phyloP scores from a whole-genome alignment of 2,888 invertebrate genomes.

The Spodoptera picta region DNA sequence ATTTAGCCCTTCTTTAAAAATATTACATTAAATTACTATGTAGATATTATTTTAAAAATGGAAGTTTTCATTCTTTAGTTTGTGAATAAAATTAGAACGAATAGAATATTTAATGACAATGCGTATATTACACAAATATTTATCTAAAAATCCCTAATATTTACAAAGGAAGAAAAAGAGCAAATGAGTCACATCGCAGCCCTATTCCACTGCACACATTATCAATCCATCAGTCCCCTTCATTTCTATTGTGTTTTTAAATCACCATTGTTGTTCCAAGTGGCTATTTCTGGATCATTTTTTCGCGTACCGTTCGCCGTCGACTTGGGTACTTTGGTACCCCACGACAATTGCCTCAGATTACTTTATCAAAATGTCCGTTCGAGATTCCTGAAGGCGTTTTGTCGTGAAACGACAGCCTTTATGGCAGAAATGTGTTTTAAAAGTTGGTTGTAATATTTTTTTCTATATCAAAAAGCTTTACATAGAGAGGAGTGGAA shows the following conservation, averaged over 20 bases:
- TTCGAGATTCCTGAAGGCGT: slow-evolving; percentile 36
- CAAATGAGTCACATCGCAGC: slow-evolving; percentile 34
- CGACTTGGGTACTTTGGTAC: slow-evolving; percentile 29
- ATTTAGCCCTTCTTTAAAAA: not conserved
- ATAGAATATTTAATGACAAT: no score
- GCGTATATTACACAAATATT: slow-evolving; percentile 4
- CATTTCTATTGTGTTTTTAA: slow-evolving; percentile 66
- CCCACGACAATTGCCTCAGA: slow-evolving; percentile 51
- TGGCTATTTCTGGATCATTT: slow-evolving; percentile 64
- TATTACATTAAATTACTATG: not conserved
- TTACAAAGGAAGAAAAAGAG: slow-evolving; percentile 27
- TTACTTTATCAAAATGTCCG: slow-evolving; percentile 48
- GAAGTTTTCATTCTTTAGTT: no score
- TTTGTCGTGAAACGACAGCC: slow-evolving; percentile 44
- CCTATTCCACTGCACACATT: slow-evolving; percentile 58
- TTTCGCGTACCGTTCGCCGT: slow-evolving; percentile 23
- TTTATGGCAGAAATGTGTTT: slow-evolving; percentile 48
- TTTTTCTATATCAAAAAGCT: no score
- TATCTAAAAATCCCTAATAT: slow-evolving; percentile 12
- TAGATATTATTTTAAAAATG: no score
- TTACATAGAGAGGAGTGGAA: no score
- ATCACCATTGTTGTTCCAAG: slow-evolving; percentile 71
- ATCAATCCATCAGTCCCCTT: slow-evolving; percentile 61
- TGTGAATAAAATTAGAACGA: no score
- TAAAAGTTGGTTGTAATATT: slow-evolving; percentile 30